Base-by-base conservation (phyloP, 1,140 invertebrate species). In the Oedothorax gibbosus region DNA sequence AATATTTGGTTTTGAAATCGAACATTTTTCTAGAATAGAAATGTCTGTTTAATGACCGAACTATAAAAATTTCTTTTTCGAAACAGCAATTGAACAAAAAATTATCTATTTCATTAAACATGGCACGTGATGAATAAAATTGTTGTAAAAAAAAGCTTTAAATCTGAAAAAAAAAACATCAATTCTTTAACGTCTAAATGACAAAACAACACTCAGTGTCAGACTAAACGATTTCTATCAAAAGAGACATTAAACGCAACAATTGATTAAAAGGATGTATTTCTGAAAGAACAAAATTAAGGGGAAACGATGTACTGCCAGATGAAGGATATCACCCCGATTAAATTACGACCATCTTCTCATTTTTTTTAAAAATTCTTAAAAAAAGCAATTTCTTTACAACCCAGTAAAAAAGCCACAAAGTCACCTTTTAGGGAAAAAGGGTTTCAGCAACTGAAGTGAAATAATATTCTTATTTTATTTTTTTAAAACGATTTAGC, bases 401-500 rank as follows among this genome's bases (percentile, higher is more conserved):
- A 21, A 20, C 76, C 56, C 75, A 77, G 76, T 20, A 20, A 2
- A 66, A 79, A 79, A 71, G 66, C 78, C 78, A 50, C 78, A 80
- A 73, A 80, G 78, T 71, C 78, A 80, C 78, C 78, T 80, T 71
- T 71, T 65, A 69, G 60, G n/a, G 65, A 14, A 71, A 80, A 80
- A 71, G 66, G 78, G 65, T 56, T 80, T 71, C 21, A 18, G 7
- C 53, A 49, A 60, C 15, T 35, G 51, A 56, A 51, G 53, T n/a
- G 68, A 50, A 62, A 77, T 21, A 49, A n/a, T 66, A 78, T 66
- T 66, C 54, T 66, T 79, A 54, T 79, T 62, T 49, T 62, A 4
- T 50, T 50, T 50, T 51, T 69, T 50, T 69, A 12, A 15, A 15
- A n/a, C 35, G 6, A n/a, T 14, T 15, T 15, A n/a, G 12, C 7